Evolutionary conservation across 2,888 invertebrate genomes (phyloP), one percentile per base, ranked within the genome.

Genomic region (Carpatolechia fugitivella): DNA sequence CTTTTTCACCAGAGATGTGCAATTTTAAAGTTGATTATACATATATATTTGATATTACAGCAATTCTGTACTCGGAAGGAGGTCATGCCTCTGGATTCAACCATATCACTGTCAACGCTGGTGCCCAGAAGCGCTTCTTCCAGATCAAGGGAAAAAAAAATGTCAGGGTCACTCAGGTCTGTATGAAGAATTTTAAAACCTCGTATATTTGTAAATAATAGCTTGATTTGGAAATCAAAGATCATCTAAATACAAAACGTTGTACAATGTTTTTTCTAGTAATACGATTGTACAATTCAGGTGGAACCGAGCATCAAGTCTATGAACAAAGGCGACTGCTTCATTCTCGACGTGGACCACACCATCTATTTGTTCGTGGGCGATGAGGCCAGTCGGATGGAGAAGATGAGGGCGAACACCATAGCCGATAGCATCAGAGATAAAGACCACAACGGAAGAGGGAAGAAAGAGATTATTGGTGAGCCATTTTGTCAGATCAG

Each of bases 291-390:
- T 24, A 3, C 3, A 24, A 4, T 24, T 6, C 70, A 92, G 91
- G 94, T 95, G 49, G 93, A 92, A 60, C 90, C 93, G 0, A 88
- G 91, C 33, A 91, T 95, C 13, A 91, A 93, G 0, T 95, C 96
- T 0, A 94, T 98, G 93, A 98, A 98, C 91, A 94, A 94, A 74
- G 97, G 97, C 0, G 98, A 98, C 81, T 97, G 97, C 75, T 98
- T 97, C 85, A 95, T 98, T 63, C 82, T 98, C 72, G 97, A 98
- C 77, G 92, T 93, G 48, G 95, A 95, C 50, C 92, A 90, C 59
- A 92, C 94, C 57, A 95, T 98, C 60, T 95, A 93, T 73, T 93
- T 97, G 4, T 98, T 96, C 86, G 94, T 95, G 40, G 97, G 98
- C 0, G 87, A 91, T 8, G 93, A 94, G 58, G 94, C 95, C 38